These are phyloP conservation scores for Chloropsis hardwickii DNA, from an alignment of 2,113 vertebrate genomes.

Conservation along the genomic window DNA sequence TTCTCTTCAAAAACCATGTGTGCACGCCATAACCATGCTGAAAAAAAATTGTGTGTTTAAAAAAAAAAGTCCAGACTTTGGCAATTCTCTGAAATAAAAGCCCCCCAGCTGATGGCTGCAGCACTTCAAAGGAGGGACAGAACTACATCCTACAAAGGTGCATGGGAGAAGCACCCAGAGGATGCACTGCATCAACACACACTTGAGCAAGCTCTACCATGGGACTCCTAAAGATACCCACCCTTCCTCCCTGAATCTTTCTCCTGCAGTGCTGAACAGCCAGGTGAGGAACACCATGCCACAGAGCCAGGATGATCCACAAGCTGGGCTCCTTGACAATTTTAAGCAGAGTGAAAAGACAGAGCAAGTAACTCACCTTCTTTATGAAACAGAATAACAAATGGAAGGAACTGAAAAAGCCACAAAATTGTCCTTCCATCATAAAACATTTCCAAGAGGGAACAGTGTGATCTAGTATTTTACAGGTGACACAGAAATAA, in stretches of 20 bases:
- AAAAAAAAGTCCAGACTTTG: background rate
- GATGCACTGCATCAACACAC: background rate
- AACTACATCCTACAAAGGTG: background rate
- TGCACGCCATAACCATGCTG: slow-evolving; percentile 88
- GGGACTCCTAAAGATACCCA: background rate
- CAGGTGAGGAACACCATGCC: background rate
- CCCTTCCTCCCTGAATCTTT: background rate
- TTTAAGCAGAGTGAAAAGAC: background rate
- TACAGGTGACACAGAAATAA: background rate
- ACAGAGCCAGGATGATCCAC: background rate
- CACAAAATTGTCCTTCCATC: background rate
- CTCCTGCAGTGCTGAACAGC: background rate
- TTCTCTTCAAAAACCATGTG: slow-evolving; percentile 77
- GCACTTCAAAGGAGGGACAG: background rate
- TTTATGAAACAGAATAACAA: background rate
- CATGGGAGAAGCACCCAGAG: background rate
- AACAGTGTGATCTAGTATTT: background rate
- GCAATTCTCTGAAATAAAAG: background rate
- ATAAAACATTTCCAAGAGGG: background rate
- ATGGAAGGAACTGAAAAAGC: background rate
- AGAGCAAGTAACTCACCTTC: background rate
- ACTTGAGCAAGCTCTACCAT: background rate
- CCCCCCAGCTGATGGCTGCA: background rate
- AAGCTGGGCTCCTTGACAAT: background rate
- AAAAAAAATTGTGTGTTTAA: background rate